Base-by-base conservation (phyloP, 2,113 vertebrate species). In the Patagioenas fasciata region DNA sequence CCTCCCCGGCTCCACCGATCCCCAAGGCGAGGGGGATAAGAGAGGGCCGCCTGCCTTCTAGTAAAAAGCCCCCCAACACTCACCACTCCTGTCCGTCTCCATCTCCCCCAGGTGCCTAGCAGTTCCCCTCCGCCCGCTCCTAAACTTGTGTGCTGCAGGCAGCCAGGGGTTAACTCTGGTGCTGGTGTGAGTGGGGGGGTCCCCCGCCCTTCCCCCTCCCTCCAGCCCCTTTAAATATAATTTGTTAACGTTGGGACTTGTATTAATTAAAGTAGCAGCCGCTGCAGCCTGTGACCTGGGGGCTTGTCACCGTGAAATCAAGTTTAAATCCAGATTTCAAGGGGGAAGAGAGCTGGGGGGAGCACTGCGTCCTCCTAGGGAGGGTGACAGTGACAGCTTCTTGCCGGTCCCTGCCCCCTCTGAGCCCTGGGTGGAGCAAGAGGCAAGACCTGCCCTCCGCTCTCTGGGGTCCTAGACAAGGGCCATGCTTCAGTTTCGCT, bases 201-300 rank as follows among this genome's bases (percentile, higher is more conserved):
- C 92, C 75, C 58, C 91, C 96, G 78, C 89, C 94, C 91, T 86
- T 93, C 90, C 93, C 93, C 89, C 92, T 82, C 44, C 82, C 74
- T 82, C 57, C 66, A 92, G n/a, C 61, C 93, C 88, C 80, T 95
- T 91, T 94, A 95, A 95, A 94, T 95, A 96, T 95, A 96, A 97
- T 97, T 95, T 97, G 96, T 96, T 95, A 97, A 88, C 80, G 91
- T 88, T 93, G 89, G 89, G 91, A 97, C 95, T 96, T 96, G 95
- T 95, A 88, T 97, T 97, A 97, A 97, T 97, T 97, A 97, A 97
- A 97, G 95, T 95, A 91, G 97, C 96, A 97, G 94, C 96, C 91
- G 90, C 95, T 93, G 94, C 93, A 96, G 96, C 97, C 96, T 96
- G 89, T 97, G 96, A 97, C 97, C 97, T 73, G 96, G 89, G 96